Evolutionary conservation across 2,113 vertebrate species (phyloP), one percentile per base, ranked within the genome.

Genomic region (Menidia beryllina): DNA sequence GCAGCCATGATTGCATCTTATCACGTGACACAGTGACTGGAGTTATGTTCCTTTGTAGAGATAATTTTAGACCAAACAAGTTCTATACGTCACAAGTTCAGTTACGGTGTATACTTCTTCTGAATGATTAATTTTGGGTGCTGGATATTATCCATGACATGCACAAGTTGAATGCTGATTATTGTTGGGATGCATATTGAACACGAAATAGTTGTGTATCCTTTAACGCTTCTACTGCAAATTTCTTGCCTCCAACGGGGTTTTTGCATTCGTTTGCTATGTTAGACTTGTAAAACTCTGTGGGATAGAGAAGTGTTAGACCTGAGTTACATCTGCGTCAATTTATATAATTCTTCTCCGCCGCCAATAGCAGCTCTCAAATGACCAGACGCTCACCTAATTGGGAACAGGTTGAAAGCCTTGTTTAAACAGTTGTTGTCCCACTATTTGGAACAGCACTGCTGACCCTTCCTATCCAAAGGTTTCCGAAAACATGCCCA

Each of bases 361-460:
- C 57, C 69, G 58, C 48, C 41, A 70, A 38, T 47, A 25, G 25
- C 74, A 67, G 39, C 27, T 54, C 41, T 65, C 55, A 75, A 69
- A 36, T 64, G 64, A 55, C 41, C 68, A 61, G 62, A 43, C 51
- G 81, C 30, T 15, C 36, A 66, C 25, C 55, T 68, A 76, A 70
- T 77, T 79, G 65, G 48, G 51, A 76, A 76, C 68, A 60, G 48
- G 27, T 61, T 78, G 39, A 83, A 61, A 62, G 39, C 54, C 30
- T 34, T 25, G 11, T 77, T 79, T 72, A 75, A 66, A 68, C 36
- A 58, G 69, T 79, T 69, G 45, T 69, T 65, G 64, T 68, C 67
- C 54, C 52, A 19, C 21, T 36, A 14, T 47, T 43, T 67, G 55
- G 25, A 61, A 38, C 34, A 69, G 53, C 53, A 71, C 51, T 51